These are phyloP conservation scores for Stenichneumon culpator DNA, from an alignment of 2,888 invertebrate genomes.

Conservation along the genomic window DNA sequence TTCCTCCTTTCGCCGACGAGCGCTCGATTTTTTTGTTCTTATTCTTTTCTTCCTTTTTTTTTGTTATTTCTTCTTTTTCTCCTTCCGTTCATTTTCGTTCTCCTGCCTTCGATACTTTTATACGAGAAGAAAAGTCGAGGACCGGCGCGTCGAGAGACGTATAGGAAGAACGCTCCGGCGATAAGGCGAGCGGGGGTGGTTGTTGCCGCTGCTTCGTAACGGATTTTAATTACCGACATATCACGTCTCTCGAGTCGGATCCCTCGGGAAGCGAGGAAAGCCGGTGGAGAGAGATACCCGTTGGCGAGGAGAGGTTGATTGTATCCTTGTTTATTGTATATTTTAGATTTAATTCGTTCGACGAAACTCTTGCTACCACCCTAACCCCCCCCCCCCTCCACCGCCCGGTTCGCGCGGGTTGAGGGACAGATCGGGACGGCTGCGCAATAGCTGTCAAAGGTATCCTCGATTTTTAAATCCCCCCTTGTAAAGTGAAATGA, in stretches of 20 bases:
- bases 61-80: constrained; percentile 4
- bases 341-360: constrained; percentile 84
- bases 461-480: constrained; percentile 85
- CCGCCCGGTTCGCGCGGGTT: not conserved
- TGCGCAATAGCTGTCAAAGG: constrained; percentile 84
- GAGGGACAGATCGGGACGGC: constrained; percentile 67
- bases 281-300: constrained; percentile 4
- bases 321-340: constrained; percentile 85
- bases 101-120: constrained; percentile 60
- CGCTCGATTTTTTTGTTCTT: not conserved
- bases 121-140: constrained; percentile 52
- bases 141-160: constrained; percentile 40
- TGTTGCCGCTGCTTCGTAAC: constrained; percentile 68
- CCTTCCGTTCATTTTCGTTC: constrained; percentile 26
- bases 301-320: constrained; percentile 77
- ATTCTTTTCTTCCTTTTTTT: constrained; percentile 1
- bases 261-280: constrained; percentile 63
- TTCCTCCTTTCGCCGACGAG: not conserved
- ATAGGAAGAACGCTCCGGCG: constrained; percentile 16
- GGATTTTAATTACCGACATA: constrained; percentile 77
- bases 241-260: constrained; percentile 73
- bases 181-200: constrained; percentile 40
- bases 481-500: constrained; percentile 84
- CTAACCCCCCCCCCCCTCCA: not conserved
- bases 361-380: constrained; percentile 53